phyloP scores from a whole-genome alignment of 2,797 vertebrate species.

The Ispidina picta region DNA sequence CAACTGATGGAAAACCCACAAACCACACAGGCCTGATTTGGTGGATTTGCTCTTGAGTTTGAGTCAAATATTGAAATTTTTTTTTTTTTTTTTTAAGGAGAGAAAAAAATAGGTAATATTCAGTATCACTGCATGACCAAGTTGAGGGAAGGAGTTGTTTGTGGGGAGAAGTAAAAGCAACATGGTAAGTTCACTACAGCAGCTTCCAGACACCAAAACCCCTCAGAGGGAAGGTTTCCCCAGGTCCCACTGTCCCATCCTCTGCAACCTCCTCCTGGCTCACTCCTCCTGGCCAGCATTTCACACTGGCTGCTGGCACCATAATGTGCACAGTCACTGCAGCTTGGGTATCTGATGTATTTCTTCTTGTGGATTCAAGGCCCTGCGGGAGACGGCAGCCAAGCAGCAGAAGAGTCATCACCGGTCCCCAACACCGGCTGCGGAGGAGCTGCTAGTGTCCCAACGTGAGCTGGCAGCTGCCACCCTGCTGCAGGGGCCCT shows the following conservation, averaged over 20 bases:
- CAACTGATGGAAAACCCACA: no score
- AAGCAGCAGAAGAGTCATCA: not conserved
- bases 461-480: conserved; percentile 2
- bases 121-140: not conserved
- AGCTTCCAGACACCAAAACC: not conserved
- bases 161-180: not conserved
- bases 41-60: no score
- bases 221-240: not conserved
- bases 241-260: fast-evolving
- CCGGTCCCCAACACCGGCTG: not conserved
- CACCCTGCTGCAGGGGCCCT: not conserved
- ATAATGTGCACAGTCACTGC: fast-evolving
- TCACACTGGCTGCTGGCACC: not conserved
- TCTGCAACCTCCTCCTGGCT: not conserved
- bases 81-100: not conserved
- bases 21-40: no score
- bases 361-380: not conserved
- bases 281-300: not conserved
- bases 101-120: not conserved
- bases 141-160: not conserved
- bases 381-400: not conserved
- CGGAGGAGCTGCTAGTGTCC: not conserved
- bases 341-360: not conserved
- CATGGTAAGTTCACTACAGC: fast-evolving
- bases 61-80: no score